Evolutionary conservation across 2,888 invertebrate species (phyloP).

Genomic region (Calameuta idolon): DNA sequence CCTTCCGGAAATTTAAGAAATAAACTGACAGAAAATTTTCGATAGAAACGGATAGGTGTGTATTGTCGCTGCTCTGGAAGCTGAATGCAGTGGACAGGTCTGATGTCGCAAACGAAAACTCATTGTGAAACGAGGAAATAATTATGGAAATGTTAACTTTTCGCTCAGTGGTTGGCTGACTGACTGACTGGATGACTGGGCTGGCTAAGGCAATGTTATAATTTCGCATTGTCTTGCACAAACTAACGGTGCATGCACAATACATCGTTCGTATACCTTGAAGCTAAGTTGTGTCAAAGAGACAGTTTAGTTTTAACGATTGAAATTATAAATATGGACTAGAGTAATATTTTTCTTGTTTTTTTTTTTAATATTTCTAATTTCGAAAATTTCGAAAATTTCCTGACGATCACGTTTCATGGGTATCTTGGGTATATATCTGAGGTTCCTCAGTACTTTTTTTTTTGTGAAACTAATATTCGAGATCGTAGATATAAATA

Average conservation of each 20-base stretch:
- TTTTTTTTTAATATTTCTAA: not conserved
- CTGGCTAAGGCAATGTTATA: constrained; percentile 24
- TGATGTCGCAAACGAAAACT: constrained; percentile 29
- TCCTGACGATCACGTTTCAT: not conserved
- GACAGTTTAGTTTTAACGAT: not conserved
- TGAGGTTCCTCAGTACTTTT: not conserved
- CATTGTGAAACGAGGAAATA: constrained; percentile 55
- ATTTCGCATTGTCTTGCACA: constrained; percentile 33
- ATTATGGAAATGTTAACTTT: constrained; percentile 46
- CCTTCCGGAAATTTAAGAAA: not conserved
- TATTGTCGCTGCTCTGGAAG: not conserved
- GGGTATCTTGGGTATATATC: not conserved
- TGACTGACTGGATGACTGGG: constrained; percentile 20
- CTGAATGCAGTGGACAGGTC: not conserved
- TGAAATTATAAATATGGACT: not conserved
- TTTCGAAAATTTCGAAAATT: not conserved
- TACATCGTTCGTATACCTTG: not conserved
- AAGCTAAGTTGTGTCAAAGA: not conserved
- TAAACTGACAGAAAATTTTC: not conserved
- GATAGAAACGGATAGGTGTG: not conserved
- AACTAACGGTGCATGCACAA: constrained; percentile 24
- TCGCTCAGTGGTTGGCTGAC: not conserved
- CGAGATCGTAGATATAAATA: constrained; percentile 2
- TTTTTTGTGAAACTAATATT: constrained; percentile 4
- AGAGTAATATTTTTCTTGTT: not conserved